Percentiles rank a stretch among this genome's conserved stretches.
Conservation (phyloP, 2,888 invertebrate genomes). For the Plebejus anna region DNA sequence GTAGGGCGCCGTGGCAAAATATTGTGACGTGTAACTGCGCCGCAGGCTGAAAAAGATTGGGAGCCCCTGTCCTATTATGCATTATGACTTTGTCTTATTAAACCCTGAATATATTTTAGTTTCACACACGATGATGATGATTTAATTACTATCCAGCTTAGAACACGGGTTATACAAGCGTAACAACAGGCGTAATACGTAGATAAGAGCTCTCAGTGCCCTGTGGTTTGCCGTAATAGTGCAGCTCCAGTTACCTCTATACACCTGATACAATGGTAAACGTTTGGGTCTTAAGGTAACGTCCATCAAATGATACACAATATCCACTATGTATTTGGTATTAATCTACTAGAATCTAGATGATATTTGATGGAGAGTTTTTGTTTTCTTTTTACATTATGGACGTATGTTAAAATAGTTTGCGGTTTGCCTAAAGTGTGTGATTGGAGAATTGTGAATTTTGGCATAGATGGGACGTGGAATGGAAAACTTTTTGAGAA, state of each 20-base stretch:
- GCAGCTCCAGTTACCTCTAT: slow-evolving; percentile 33
- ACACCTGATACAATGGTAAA: slow-evolving; percentile 30
- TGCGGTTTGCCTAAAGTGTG: no score
- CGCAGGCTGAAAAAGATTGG: no score
- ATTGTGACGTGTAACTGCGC: no score
- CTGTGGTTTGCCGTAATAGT: slow-evolving; percentile 39
- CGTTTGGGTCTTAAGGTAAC: slow-evolving; percentile 7
- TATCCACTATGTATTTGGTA: not conserved
- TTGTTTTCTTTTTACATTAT: not conserved
- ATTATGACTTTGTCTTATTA: no score
- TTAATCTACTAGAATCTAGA: not conserved
- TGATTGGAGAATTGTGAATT: no score
- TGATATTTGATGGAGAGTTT: not conserved
- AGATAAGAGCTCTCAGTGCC: slow-evolving; percentile 39
- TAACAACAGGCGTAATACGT: slow-evolving; percentile 39
- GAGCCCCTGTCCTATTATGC: no score
- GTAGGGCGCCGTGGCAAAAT: no score
- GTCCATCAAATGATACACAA: not conserved
- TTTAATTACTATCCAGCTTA: not conserved
- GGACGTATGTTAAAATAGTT: no score
- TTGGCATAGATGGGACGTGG: no score
- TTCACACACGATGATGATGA: not conserved
- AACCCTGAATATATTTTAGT: not conserved
- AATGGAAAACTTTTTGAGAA: no score
- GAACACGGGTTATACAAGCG: slow-evolving; percentile 2